Evolutionary conservation across 2,888 invertebrate species (phyloP), one percentile per base, ranked within the genome.

Genomic region (Malthinus seriepunctatus): DNA sequence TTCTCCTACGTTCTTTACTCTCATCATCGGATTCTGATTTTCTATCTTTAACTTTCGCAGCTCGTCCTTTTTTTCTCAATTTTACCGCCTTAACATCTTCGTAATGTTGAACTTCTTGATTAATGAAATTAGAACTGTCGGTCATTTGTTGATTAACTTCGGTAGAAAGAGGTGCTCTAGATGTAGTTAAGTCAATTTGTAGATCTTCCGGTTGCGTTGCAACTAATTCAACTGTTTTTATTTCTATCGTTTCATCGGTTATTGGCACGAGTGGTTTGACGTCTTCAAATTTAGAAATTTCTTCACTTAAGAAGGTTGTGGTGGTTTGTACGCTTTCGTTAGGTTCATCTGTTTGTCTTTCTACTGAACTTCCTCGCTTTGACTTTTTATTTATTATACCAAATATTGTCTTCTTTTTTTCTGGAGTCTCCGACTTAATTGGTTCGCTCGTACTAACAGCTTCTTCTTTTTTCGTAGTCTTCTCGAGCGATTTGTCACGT

Each of bases 401-500:
- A 7, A 42, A 42, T 9, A 42, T 15, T 15, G 14, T 42, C 49
- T 51, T 37, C 31, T 56, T 11, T 59, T 61, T 35, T 51, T 63
- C 44, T 45, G 37, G 44, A 62, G 60, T 47, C 54, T 67, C 52
- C 63, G 63, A 9, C 48, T 62, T 48, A 4, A 32, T 11, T 37
- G n/a, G 37, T 34, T 60, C 51, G 32, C 37, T 44, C 15, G 23
- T 14, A 8, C 6, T 4, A n/a, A 23, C 11, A 5, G 2, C 10
- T n/a, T 14, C 15, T 42, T 42, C 39, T 3, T 8, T 42, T 15
- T 42, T 23, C 2, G 14, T 15, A 35, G 55, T 60, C 53, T 54
- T 63, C 59, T 63, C 56, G 32, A 63, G 52, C 9, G 61, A 44
- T 14, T 62, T 61, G 3, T 70, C 69, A 15, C 67, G 63, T 6